Percentiles rank a stretch among this genome's conserved stretches.
Evolutionary conservation across 2,113 vertebrate species (phyloP).

Genomic region (Chaenogobius annularis): DNA sequence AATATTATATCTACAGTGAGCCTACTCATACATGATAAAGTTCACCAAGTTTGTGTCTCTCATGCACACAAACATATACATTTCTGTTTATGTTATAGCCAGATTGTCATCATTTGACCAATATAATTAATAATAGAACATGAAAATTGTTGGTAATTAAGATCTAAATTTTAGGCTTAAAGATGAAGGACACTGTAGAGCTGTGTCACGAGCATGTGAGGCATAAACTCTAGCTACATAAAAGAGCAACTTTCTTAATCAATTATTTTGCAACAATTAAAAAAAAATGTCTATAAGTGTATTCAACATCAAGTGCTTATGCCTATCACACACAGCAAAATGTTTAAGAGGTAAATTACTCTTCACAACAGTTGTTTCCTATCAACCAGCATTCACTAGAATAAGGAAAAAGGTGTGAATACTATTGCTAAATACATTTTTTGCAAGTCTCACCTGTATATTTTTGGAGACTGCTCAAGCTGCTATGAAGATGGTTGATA

Average conservation of each 20-base stretch:
- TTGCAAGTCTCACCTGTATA: conserved; percentile 54
- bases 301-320: conserved; percentile 55
- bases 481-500: conserved; percentile 50
- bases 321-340: conserved; percentile 50
- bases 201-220: conserved; percentile 13
- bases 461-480: conserved; percentile 55
- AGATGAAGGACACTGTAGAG: background rate
- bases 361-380: conserved; percentile 67
- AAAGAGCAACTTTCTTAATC: conserved; percentile 40
- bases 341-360: conserved; percentile 69
- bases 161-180: background rate
- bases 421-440: conserved; percentile 76
- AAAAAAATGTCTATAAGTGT: conserved; percentile 11
- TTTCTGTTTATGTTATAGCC: background rate
- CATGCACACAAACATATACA: background rate
- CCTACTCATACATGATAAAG: conserved; percentile 30
- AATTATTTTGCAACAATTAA: conserved; percentile 44
- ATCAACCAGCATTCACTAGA: conserved; percentile 60
- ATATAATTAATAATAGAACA: background rate
- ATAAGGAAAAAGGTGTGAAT: conserved; percentile 65
- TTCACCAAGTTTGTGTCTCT: conserved; percentile 20
- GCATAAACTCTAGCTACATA: conserved; percentile 28
- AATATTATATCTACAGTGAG: conserved; percentile 26
- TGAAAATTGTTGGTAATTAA: background rate
- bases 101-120: background rate